Conservation (phyloP, 1,140 invertebrate genomes). For the Pinna nobilis region DNA sequence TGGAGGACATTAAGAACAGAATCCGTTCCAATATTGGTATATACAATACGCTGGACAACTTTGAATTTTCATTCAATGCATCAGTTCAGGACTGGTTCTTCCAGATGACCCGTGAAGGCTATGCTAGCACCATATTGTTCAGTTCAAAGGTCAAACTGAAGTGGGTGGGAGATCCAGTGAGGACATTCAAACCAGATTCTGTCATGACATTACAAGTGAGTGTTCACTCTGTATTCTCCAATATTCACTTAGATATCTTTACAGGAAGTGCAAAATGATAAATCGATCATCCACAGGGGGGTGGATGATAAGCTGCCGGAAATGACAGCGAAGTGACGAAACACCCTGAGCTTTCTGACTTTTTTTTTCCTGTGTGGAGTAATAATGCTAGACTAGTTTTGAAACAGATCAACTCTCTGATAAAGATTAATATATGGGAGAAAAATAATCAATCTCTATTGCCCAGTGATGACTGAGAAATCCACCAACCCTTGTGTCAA, state of each 20-base stretch:
- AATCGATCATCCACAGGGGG: no score
- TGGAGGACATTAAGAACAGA: conserved; percentile 83
- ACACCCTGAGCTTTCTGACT: no score
- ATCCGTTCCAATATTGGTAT: conserved; percentile 2
- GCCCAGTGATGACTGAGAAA: no score
- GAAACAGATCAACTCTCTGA: no score
- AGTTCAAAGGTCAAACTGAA: conserved; percentile 87
- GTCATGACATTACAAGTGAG: conserved; percentile 84
- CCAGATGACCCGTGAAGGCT: conserved; percentile 88
- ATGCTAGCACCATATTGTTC: conserved; percentile 89
- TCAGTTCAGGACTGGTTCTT: conserved; percentile 91
- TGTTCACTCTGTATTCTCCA: background rate
- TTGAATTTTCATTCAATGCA: conserved; percentile 87
- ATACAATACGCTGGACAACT: conserved; percentile 79
- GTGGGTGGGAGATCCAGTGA: conserved; percentile 91
- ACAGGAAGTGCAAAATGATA: background rate
- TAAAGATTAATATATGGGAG: no score
- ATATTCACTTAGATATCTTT: background rate
- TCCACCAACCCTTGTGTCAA: no score
- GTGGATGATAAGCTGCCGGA: no score
- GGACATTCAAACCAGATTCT: conserved; percentile 96
- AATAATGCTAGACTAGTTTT: conserved; percentile 32
- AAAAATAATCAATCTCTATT: no score
- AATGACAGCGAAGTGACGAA: no score
- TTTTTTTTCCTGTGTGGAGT: conserved; percentile 55